phyloP scores from a whole-genome alignment of 35 echinoderm and acorn worm species.

The Holothuria glaberrima region DNA sequence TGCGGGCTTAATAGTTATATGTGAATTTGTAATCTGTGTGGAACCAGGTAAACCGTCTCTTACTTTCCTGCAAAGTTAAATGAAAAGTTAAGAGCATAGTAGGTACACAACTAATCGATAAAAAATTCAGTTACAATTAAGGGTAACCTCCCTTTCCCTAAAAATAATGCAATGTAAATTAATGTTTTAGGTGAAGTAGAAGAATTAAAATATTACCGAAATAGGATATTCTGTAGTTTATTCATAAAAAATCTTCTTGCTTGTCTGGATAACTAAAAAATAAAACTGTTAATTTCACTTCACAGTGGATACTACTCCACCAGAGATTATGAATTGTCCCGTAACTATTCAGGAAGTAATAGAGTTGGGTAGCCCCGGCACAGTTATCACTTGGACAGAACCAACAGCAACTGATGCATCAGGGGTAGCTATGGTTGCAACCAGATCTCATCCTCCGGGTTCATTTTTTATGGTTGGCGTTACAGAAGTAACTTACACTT shows the following conservation, averaged over 20 bases:
- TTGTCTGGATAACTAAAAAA: too few species aligned
- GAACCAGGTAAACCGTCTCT: neutral
- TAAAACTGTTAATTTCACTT: neutral
- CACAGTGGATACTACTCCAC: neutral
- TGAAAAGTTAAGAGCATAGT: too few species aligned
- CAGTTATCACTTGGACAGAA: conserved; percentile 16
- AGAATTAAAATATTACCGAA: too few species aligned
- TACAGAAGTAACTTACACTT: conserved; percentile 29
- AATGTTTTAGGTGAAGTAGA: too few species aligned
- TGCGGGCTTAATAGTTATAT: neutral
- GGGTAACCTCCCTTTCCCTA: too few species aligned
- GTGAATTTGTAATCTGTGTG: neutral
- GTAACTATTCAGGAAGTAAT: neutral
- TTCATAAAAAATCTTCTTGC: too few species aligned
- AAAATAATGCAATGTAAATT: too few species aligned
- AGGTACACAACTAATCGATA: too few species aligned
- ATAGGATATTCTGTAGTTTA: too few species aligned
- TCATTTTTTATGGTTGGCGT: neutral
- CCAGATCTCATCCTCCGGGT: neutral
- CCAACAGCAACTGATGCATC: conserved; percentile 23
- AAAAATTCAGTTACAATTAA: too few species aligned
- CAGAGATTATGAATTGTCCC: neutral
- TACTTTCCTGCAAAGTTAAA: too few species aligned
- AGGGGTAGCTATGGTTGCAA: neutral
- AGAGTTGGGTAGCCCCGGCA: neutral